phyloP scores from a whole-genome alignment of 2,888 invertebrate species.

The Gortyna flavago region DNA sequence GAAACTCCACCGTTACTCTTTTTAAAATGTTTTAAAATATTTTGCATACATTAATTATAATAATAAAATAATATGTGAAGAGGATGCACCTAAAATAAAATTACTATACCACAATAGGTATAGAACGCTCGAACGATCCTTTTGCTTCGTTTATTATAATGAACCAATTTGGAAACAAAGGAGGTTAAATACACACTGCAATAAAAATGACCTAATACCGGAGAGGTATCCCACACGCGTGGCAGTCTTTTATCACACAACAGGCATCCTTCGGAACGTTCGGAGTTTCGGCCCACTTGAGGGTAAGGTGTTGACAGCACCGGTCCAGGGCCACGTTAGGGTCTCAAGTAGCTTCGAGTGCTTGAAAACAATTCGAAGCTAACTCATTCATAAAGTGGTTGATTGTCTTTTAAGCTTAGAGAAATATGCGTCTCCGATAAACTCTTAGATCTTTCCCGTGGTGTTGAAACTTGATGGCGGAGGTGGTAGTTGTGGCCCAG shows the following conservation, averaged over 20 bases:
- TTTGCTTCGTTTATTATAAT: neutral
- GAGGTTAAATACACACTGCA: slow-evolving; percentile 35
- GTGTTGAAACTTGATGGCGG: neutral
- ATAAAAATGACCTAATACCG: slow-evolving; percentile 9
- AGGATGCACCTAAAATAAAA: no score
- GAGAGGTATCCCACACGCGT: slow-evolving; percentile 43
- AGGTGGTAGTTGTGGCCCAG: neutral
- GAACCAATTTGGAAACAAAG: slow-evolving; percentile 7
- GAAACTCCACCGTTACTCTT: no score
- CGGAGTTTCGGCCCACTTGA: slow-evolving; percentile 48
- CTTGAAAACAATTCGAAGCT: slow-evolving; percentile 24
- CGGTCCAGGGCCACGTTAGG: slow-evolving; percentile 16
- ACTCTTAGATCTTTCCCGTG: neutral
- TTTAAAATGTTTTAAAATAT: no score
- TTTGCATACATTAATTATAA: no score
- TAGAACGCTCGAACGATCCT: neutral
- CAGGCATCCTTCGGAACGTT: slow-evolving; percentile 22
- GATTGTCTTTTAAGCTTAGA: neutral
- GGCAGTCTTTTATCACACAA: slow-evolving; percentile 50
- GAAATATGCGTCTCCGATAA: neutral
- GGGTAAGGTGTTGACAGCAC: slow-evolving; percentile 52
- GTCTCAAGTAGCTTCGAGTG: slow-evolving; percentile 48
- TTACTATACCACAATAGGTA: no score
- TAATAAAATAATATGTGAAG: no score
- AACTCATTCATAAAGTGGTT: slow-evolving; percentile 19